Base-by-base conservation (phyloP, 2,888 invertebrate genomes). In the Ctenicera cuprea region DNA sequence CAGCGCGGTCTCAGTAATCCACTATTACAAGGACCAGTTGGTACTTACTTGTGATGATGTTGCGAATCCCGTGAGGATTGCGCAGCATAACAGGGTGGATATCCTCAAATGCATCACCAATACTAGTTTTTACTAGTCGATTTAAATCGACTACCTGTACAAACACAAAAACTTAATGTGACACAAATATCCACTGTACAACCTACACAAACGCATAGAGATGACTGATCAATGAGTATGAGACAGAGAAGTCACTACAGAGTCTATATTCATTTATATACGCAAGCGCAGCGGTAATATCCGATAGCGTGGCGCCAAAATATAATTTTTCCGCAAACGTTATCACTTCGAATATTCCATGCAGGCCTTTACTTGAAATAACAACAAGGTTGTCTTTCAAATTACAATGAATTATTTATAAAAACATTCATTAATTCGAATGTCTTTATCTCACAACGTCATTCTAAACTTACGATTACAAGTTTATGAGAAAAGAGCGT, bases 81-180 rank as follows among this genome's bases (percentile, higher is more conserved):
- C 91, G 90, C 91, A 91, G 89, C 91, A 91, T 89, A 93, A 89
- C 90, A 92, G 89, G 89, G 91, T 89, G 87, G 90, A 91, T 92
- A 93, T 93, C 92, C 93, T 92, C 87, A 91, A 92, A 91, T 93
- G 90, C 93, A 93, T 93, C 90, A 91, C 91, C 85, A 86, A 81
- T 81, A 89, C 90, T 88, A 88, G 82, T 84, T 83, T 82, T 78
- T 82, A 76, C 82, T 81, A 83, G 82, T 83, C 84, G 80, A 82
- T 80, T 77, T 76, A 78, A 80, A 78, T 82, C 82, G 81, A 83
- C 83, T 83, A 82, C 81, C 80, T 81, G 78, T 82, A 79, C 79
- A 81, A 80, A 78, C 83, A 81, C 82, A 80, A 82, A 82, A 84
- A 83, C 76, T 81, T 82, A 83, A 84, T 84, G 83, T 85, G 85